Base-by-base conservation (phyloP, 2,797 vertebrate genomes). In the Trachurus trachurus region DNA sequence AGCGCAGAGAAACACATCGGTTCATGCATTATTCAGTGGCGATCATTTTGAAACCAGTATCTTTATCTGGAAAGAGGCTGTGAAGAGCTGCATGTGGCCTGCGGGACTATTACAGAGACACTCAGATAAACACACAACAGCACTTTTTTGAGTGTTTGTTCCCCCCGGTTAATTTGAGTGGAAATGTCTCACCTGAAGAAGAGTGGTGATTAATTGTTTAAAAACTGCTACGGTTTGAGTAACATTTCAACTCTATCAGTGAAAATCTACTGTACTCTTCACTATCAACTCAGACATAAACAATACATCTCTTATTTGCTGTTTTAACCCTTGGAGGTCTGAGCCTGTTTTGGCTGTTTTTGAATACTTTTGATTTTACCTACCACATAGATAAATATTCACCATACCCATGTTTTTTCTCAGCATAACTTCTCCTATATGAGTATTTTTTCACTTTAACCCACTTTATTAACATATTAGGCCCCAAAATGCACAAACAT, bases 21-120 rank as follows among this genome's bases (percentile, higher is more conserved):
- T 66, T 78, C 79, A 86, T 90, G 84, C 63, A 87, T 93, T 76
- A 92, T 92, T 88, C 88, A 92, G 88, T 60, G 87, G 22, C 2
- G 54, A 84, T 73, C 71, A 66, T 82, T 85, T 79, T 82, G 29
- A 88, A 85, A 77, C 57, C 19, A 53, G 60, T 19, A 77, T 85
- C 78, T 75, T 85, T 62, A 71, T 87, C 78, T 88, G 47, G 26
- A 26, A 72, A 59, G 81, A 75, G 76, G 72, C 47, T 78, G 89
- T 44, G 84, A 88, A 78, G 72, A 79, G 71, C 68, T 69, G 68
- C 62, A 54, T 50, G 86, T 85, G 90, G 82, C 87, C 67, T 0
- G 52, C 26, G 76, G 86, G 87, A 83, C 78, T 61, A 63, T 68
- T 80, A 61, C 64, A 56, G 21, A 72, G 39, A 79, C 84, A 78